Percentiles rank a stretch among this genome's conserved stretches.
These are phyloP conservation scores for Elephantulus edwardii DNA, from an alignment of 2,113 vertebrate genomes.

Conservation along the genomic window DNA sequence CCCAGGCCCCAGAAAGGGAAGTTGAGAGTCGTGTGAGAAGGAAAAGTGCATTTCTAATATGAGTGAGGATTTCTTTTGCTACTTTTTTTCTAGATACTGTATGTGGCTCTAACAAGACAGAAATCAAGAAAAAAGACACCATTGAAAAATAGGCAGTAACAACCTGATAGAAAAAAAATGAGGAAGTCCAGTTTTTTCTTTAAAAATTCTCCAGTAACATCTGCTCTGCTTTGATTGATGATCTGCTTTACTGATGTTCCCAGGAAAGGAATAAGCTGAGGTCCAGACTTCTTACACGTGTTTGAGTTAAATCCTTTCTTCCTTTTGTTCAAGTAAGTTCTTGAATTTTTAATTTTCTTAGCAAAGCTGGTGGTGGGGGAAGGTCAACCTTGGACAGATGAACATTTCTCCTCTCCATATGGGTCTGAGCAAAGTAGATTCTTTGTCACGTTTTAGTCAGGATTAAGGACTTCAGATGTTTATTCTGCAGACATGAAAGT, in stretches of 20 bases:
- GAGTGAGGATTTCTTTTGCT: not conserved
- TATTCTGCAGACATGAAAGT: not conserved
- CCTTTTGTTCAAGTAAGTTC: constrained; percentile 34
- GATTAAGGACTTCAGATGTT: not conserved
- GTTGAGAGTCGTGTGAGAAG: not conserved
- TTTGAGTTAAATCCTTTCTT: constrained; percentile 13
- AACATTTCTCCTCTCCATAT: not conserved
- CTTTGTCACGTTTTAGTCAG: not conserved
- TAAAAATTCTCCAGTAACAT: not conserved
- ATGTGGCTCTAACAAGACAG: constrained; percentile 25
- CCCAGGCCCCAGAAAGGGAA: not conserved
- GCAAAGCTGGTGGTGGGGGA: not conserved
- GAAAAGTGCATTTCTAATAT: not conserved
- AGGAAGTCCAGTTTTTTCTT: not conserved
- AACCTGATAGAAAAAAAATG: not conserved
- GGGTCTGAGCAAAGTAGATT: not conserved
- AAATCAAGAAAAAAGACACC: constrained; percentile 20
- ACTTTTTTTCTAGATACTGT: not conserved
- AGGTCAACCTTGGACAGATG: not conserved
- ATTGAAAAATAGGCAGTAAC: constrained; percentile 41
- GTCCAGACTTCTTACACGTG: not conserved
- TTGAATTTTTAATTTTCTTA: constrained; percentile 35
- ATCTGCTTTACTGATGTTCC: not conserved
- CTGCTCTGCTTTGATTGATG: not conserved
- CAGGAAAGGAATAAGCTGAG: not conserved